These are phyloP conservation scores for Cordylochernes scorpioides DNA, from an alignment of 2,888 invertebrate species.

Conservation along the genomic window DNA sequence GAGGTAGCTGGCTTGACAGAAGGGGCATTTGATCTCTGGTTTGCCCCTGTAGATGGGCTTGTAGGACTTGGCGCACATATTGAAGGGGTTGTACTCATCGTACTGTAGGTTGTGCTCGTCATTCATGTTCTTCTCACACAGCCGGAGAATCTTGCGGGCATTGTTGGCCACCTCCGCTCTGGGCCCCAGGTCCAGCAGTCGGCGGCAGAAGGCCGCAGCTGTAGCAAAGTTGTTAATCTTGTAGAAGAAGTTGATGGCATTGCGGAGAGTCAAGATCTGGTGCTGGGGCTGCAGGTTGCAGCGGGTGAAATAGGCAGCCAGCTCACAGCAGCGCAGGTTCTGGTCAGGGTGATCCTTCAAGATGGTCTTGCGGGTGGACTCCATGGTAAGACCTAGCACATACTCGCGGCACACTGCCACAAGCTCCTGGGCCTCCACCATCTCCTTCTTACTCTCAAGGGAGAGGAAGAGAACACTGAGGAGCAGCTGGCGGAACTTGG, in stretches of 20 bases:
- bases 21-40: constrained; percentile 67
- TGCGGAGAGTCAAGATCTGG: constrained; percentile 73
- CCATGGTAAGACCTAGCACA: constrained; percentile 59
- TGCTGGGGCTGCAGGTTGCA: constrained; percentile 88
- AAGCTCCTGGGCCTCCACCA: constrained; percentile 72
- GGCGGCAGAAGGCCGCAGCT: constrained; percentile 71
- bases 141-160: constrained; percentile 60
- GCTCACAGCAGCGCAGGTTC: constrained; percentile 74
- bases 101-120: constrained; percentile 70
- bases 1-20: constrained; percentile 62
- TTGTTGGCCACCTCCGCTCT: constrained; percentile 74
- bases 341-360: constrained; percentile 60
- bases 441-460: constrained; percentile 69
- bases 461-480: constrained; percentile 60
- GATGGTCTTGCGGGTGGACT: constrained; percentile 50
- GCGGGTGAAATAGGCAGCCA: constrained; percentile 97
- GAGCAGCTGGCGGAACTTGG: constrained; percentile 48
- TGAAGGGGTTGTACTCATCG: constrained; percentile 94
- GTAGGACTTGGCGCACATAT: constrained; percentile 66
- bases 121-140: constrained; percentile 63
- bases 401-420: constrained; percentile 78
- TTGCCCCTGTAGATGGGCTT: constrained; percentile 86
- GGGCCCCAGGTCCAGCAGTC: constrained; percentile 76
- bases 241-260: constrained; percentile 87
- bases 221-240: constrained; percentile 87